Evolutionary conservation across 2,888 invertebrate genomes (phyloP).

Genomic region (Drosophila pegasa): DNA sequence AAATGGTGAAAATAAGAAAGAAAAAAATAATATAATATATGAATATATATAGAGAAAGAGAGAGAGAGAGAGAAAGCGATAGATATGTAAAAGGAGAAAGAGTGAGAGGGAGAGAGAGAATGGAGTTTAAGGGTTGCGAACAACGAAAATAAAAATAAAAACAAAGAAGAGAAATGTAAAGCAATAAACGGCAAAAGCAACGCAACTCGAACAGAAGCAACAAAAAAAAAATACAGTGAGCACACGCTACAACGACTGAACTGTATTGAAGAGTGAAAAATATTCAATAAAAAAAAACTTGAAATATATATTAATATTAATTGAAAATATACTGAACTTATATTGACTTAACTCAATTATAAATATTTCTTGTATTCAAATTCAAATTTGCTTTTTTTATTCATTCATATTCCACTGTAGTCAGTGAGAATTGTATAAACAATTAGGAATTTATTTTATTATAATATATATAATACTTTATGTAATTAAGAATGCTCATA

Average conservation of each 20-base stretch:
- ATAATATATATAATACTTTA: too few species aligned
- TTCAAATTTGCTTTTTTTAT: background rate
- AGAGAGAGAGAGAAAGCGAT: background rate
- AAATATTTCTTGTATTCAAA: background rate
- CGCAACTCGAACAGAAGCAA: constrained; percentile 15
- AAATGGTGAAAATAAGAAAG: constrained; percentile 27
- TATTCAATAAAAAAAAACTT: background rate
- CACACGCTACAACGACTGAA: background rate
- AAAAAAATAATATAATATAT: constrained; percentile 17
- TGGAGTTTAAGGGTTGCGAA: constrained; percentile 34
- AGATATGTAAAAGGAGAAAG: background rate
- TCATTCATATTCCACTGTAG: background rate
- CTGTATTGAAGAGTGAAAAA: background rate
- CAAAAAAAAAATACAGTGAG: constrained; percentile 9
- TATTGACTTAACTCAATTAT: background rate
- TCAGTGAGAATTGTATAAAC: background rate
- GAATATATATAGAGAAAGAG: constrained; percentile 1
- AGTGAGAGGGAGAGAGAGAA: background rate
- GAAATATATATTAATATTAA: too few species aligned
- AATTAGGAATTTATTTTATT: too few species aligned
- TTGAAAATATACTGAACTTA: too few species aligned
- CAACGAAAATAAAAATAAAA: constrained; percentile 62
- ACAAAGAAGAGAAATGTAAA: constrained; percentile 44
- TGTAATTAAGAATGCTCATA: too few species aligned
- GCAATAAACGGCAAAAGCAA: constrained; percentile 24